Base-by-base conservation (phyloP, 2,888 invertebrate genomes). In the Diloba caeruleocephala region DNA sequence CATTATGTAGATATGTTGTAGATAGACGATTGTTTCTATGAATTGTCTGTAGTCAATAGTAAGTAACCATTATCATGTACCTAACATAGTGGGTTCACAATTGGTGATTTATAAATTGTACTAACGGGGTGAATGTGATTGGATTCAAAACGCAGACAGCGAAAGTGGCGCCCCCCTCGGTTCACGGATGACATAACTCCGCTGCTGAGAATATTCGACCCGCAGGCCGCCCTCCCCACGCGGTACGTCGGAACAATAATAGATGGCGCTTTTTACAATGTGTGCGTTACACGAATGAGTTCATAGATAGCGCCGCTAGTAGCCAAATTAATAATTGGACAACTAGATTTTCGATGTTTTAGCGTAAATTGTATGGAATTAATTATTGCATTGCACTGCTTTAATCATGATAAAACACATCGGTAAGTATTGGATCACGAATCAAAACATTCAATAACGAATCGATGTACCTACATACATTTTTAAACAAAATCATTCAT, bases 101-200 rank as follows among this genome's bases (percentile, higher is more conserved):
- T 71, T 76, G 71, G 71, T 69, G 54, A 65, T 21, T 21, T 61
- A 54, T 70, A 65, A 67, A 65, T 72, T 73, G 53, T 71, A 78
- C 74, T 81, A 79, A 80, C 72, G 71, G 78, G 82, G 78, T 79
- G 56, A 58, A 55, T 72, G 81, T 80, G 81, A 76, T 85, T 85
- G 82, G 86, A 81, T 81, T 82, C 74, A 74, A 84, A 86, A 87
- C 78, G 77, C 92, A 96, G 96, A 90, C 95, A 95, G 87, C 96
- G 96, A 93, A 96, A 96, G 91, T 97, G 97, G 97, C 96, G 96
- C 79, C 96, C 97, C 83, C 97, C 97, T 75, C 95, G 96, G 90
- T 96, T 96, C 94, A 95, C 95, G 77, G 96, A 96, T 81, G 96
- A 96, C 94, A 96, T 96, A 85, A 96, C 96, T 82, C 96, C 96